Evolutionary conservation across 2,888 invertebrate species (phyloP).

Genomic region (Dastarcus helophoroides): DNA sequence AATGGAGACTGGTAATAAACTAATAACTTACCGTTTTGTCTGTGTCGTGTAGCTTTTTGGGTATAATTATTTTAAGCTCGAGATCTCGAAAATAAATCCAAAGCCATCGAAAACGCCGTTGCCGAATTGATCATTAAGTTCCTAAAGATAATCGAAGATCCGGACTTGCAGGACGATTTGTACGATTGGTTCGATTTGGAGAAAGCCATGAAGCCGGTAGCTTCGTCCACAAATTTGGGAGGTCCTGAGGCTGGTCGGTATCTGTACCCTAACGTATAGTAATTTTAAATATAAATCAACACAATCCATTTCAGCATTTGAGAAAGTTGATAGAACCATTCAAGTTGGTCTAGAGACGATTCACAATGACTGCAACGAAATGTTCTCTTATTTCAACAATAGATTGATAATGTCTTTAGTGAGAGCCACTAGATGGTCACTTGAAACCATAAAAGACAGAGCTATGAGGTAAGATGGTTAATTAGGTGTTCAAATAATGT

Average conservation of each 20-base stretch:
- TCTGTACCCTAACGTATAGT: too few relatives aligned
- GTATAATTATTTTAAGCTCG: conserved; percentile 26
- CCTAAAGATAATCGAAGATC: conserved; percentile 48
- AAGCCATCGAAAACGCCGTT: conserved; percentile 62
- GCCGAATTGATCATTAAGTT: conserved; percentile 69
- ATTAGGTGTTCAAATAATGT: too few relatives aligned
- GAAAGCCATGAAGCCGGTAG: conserved; percentile 47
- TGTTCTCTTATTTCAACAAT: conserved; percentile 69
- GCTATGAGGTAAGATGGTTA: conserved; percentile 29
- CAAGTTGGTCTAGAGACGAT: conserved; percentile 46
- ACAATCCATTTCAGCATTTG: conserved; percentile 53
- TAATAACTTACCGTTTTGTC: too few relatives aligned
- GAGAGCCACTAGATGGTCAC: conserved; percentile 58
- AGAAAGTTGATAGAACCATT: conserved; percentile 50
- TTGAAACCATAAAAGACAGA: conserved; percentile 58
- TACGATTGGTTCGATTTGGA: conserved; percentile 53
- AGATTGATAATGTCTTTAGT: conserved; percentile 63
- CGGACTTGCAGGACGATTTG: conserved; percentile 45
- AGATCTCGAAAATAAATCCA: conserved; percentile 46
- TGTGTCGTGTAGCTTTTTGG: neutral
- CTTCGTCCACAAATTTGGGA: conserved; percentile 44
- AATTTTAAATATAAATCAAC: too few relatives aligned
- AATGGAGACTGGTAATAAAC: conserved; percentile 41
- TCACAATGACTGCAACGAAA: conserved; percentile 65
- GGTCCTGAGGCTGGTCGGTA: too few relatives aligned